Conservation (phyloP, 2,113 vertebrate species). For the Centropus unirufus region DNA sequence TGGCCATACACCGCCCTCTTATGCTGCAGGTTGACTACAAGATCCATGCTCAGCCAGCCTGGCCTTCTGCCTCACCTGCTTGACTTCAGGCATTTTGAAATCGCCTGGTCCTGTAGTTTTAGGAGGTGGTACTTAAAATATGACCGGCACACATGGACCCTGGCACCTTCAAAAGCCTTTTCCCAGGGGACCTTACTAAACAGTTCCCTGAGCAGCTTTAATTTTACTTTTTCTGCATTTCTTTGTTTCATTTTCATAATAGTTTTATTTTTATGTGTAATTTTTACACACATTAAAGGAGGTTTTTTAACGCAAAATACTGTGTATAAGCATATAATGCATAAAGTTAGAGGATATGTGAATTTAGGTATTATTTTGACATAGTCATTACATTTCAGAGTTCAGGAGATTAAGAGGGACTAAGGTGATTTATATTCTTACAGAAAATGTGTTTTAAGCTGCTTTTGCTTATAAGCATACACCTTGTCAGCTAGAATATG, state of each 20-base stretch:
- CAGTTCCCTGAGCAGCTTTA: background rate
- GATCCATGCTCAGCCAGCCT: too few relatives aligned
- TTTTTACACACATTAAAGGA: background rate
- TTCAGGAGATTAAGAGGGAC: slow-evolving; percentile 35
- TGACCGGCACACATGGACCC: too few relatives aligned
- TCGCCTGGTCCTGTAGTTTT: too few relatives aligned
- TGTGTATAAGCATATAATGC: background rate
- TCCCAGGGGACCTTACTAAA: too few relatives aligned
- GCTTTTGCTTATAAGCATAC: slow-evolving; percentile 7
- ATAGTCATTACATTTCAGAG: slow-evolving; percentile 15
- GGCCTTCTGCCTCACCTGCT: too few relatives aligned
- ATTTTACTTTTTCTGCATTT: background rate
- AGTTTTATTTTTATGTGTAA: background rate
- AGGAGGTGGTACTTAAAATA: too few relatives aligned
- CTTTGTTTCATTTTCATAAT: background rate
- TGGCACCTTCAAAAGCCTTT: too few relatives aligned
- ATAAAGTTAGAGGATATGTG: background rate
- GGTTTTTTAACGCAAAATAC: background rate
- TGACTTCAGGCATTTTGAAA: too few relatives aligned
- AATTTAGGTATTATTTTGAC: slow-evolving; percentile 27
- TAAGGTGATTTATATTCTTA: slow-evolving; percentile 33
- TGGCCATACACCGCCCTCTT: too few relatives aligned
- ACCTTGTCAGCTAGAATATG: background rate
- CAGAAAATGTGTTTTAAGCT: slow-evolving; percentile 31
- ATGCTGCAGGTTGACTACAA: too few relatives aligned